Evolutionary conservation across 2,888 invertebrate species (phyloP), one percentile per base, ranked within the genome.

Genomic region (Hololepta plana): DNA sequence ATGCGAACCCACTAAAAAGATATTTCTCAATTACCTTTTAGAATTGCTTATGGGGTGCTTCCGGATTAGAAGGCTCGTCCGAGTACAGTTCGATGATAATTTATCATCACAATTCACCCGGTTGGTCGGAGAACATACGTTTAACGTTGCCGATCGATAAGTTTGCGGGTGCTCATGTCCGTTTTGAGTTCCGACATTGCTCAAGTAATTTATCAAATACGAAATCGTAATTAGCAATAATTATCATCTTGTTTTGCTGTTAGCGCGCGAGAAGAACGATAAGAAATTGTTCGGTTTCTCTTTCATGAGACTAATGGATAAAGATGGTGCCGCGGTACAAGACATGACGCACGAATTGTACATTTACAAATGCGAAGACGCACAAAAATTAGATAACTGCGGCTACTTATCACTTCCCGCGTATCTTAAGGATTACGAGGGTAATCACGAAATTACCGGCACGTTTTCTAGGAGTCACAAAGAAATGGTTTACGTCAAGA

Each of bases 91-190:
- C 88, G 8, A 68, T 85, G 50, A 82, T 93, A 12, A 67, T 90
- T 39, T 91, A 93, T 50, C 93, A 95, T 58, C 84, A 85, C 57
- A 93, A 93, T 55, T 73, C 77, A 14, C 93, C 93, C 0, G 72
- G 74, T 32, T 95, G 91, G 91, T 74, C 73, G 32, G 93, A 93
- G 52, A 85, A 80, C 39, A 61, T 87, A 21, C 65, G 88, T 33
- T 61, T 93, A 34, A 79, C 82, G 4, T 74, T 93, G 27, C 90
- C 91, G 3, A 75, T 91, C 34, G 91, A 93, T 45, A 80, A 79
- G 37, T 91, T 91, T 56, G 79, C 84, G 19, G 72, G 75, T n/a
- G 82, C 88, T 10, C 91, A 91, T 53, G 71, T 91, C 3, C 67
- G 91, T 32, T 70, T 93, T 39, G 88, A 93, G 55, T 88, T 84